These are phyloP conservation scores for Augiades crinisus DNA, from an alignment of 2,888 invertebrate species.

Conservation along the genomic window DNA sequence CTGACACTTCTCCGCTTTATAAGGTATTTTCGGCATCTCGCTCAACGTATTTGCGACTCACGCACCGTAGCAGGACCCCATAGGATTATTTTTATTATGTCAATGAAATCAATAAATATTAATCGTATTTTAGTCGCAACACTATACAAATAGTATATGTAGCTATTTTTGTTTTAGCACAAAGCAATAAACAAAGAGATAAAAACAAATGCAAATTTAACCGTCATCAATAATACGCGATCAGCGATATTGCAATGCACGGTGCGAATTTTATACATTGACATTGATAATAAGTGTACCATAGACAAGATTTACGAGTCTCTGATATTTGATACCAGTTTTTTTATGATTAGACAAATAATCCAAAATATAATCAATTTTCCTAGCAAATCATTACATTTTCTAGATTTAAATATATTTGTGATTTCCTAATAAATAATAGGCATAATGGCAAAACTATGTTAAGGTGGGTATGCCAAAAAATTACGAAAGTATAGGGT, in stretches of 20 bases:
- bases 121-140: neutral
- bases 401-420: too few relatives aligned
- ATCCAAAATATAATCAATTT: too few relatives aligned
- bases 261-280: too few relatives aligned
- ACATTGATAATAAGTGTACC: neutral
- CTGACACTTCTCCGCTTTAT: slow-evolving; percentile 63
- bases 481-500: too few relatives aligned
- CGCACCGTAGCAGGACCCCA: slow-evolving; percentile 8
- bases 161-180: neutral
- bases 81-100: slow-evolving; percentile 1
- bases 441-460: too few relatives aligned
- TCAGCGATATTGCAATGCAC: too few relatives aligned
- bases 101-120: slow-evolving; percentile 7
- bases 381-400: too few relatives aligned
- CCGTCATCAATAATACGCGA: neutral
- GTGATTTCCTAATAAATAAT: too few relatives aligned
- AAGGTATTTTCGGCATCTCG: slow-evolving; percentile 73
- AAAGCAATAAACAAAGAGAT: slow-evolving; percentile 7
- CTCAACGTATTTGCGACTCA: slow-evolving; percentile 11
- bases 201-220: slow-evolving; percentile 8
- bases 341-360: too few relatives aligned
- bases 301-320: neutral
- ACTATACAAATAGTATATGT: neutral
- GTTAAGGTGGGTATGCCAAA: too few relatives aligned
- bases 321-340: neutral